These are phyloP conservation scores for Parascotia fuliginaria DNA, from an alignment of 2,888 invertebrate species.

Conservation along the genomic window DNA sequence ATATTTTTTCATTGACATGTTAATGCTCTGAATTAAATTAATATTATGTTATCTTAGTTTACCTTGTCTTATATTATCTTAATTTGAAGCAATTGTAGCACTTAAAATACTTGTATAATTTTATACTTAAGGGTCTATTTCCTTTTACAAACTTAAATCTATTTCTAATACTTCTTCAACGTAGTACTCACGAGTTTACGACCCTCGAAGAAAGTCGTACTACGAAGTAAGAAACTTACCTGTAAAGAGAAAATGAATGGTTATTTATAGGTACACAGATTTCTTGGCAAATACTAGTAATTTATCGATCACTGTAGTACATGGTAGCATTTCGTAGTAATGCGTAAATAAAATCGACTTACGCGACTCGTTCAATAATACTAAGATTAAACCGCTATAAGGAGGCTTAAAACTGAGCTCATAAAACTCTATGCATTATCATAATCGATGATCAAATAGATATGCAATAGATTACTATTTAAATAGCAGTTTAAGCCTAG, in stretches of 20 bases:
- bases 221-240: slow-evolving; percentile 4
- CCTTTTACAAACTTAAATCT: no score
- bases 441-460: background rate
- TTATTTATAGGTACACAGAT: background rate
- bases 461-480: background rate
- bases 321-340: background rate
- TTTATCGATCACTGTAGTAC: background rate
- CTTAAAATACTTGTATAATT: no score
- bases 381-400: background rate
- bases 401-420: background rate
- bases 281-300: background rate
- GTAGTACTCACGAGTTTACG: no score
- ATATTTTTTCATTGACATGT: no score
- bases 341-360: background rate
- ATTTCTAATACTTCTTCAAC: no score
- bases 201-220: background rate
- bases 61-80: no score
- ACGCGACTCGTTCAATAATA: background rate
- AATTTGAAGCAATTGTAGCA: no score
- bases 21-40: no score
- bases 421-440: background rate
- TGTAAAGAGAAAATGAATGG: background rate
- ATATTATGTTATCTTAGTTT: no score
- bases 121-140: no score
- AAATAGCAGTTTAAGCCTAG: background rate